Evolutionary conservation across 2,797 vertebrate species (phyloP), one percentile per base, ranked within the genome.

Genomic region (Chromobotia macracanthus): DNA sequence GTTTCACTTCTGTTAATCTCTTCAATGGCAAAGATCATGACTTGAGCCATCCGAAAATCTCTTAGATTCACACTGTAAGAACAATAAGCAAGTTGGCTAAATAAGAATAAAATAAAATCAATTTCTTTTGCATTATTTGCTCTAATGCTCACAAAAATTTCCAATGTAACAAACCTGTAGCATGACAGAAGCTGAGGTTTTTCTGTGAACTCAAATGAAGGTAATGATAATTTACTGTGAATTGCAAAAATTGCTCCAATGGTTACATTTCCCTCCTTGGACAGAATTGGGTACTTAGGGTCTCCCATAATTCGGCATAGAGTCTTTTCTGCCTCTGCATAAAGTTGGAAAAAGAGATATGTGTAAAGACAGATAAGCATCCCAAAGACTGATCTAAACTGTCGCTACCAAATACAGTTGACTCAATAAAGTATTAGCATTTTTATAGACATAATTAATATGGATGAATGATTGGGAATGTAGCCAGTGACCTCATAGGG

Each of bases 11-110:
- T 88, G 85, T 94, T 93, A 65, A 94, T 94, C 88, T 94, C 92
- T 46, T 92, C 86, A 31, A 93, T 90, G 55, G 91, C 89, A 84
- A 92, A 94, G 31, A 93, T 91, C 91, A 93, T 90, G 0, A 90
- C 90, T 75, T 94, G 92, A 2, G 91, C 91, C 85, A 92, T 90
- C 56, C 91, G 89, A 66, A 94, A 90, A 79, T 91, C 92, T 86
- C 92, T 89, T 13, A 91, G 84, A 81, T 91, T 92, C 28, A 92
- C 78, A 70, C 92, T 94, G 77, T 16, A 11, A 21, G 41, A 60
- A 44, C 3, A 28, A 3, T 7, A 61, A 61, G 31, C 25, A 23
- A 35, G 21, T 25, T 15, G 23, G 12, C 28, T 60, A 25, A 28
- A 28, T n/a, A n/a, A n/a, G n/a, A n/a, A n/a, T n/a, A n/a, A n/a